Percentiles rank a stretch among this genome's conserved stretches.
Evolutionary conservation across 2,797 vertebrate species (phyloP).

Genomic region (Xyrichtys novacula): DNA sequence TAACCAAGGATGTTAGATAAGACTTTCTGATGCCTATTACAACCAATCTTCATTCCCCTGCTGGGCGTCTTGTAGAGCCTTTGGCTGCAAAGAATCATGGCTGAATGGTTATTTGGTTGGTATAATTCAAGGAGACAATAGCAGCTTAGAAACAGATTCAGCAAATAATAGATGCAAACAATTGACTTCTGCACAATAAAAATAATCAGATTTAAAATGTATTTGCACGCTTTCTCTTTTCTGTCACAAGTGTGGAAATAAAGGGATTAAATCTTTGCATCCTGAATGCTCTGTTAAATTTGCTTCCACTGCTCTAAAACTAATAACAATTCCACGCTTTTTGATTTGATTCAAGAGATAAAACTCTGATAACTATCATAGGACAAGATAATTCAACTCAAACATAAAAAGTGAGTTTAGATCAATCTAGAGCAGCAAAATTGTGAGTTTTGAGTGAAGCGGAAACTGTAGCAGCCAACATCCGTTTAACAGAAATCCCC

Average conservation of each 20-base stretch:
- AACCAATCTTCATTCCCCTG: slow-evolving; percentile 50
- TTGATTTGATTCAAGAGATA: slow-evolving; percentile 26
- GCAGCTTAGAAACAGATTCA: slow-evolving; percentile 27
- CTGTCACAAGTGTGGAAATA: slow-evolving; percentile 25
- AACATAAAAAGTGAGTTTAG: not conserved
- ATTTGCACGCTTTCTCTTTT: slow-evolving; percentile 25
- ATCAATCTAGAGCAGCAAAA: slow-evolving; percentile 4
- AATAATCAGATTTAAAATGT: slow-evolving; percentile 51
- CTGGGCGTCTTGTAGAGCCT: slow-evolving; percentile 27
- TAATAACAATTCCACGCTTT: slow-evolving; percentile 38
- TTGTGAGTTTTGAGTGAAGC: slow-evolving; percentile 33
- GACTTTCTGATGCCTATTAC: slow-evolving; percentile 61
- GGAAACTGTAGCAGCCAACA: slow-evolving; percentile 58
- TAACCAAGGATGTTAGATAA: slow-evolving; percentile 60
- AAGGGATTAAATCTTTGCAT: slow-evolving; percentile 48
- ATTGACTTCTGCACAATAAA: slow-evolving; percentile 18
- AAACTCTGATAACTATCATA: not conserved
- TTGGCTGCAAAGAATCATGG: slow-evolving; percentile 35
- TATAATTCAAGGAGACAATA: slow-evolving; percentile 46
- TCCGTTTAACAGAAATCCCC: slow-evolving; percentile 55
- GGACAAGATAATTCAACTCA: slow-evolving; percentile 20
- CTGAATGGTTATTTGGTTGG: slow-evolving; percentile 32
- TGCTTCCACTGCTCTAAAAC: slow-evolving; percentile 24
- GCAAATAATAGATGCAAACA: slow-evolving; percentile 44
- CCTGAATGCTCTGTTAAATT: slow-evolving; percentile 40